These are phyloP conservation scores for Acanthurus leucopareius DNA, from an alignment of 2,797 vertebrate genomes.

Conservation along the genomic window DNA sequence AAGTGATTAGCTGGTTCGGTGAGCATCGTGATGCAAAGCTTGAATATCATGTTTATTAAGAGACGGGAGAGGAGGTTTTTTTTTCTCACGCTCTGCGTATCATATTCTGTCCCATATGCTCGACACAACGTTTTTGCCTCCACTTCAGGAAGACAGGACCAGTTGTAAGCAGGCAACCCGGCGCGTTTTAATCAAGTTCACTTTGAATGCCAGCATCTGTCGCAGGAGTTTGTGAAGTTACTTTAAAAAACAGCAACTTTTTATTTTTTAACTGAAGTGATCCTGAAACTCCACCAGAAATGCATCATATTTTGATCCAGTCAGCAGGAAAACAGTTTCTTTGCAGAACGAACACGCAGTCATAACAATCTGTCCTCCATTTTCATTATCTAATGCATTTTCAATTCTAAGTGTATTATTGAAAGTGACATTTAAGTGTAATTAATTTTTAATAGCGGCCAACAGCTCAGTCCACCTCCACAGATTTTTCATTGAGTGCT, in stretches of 20 bases:
- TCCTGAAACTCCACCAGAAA: not conserved
- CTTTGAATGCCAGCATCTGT: constrained; percentile 37
- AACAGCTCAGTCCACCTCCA: not conserved
- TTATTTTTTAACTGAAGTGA: not conserved
- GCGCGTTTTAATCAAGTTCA: constrained; percentile 35
- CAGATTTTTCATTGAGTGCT: not conserved
- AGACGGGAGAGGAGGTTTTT: constrained; percentile 13
- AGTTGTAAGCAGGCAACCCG: constrained; percentile 2
- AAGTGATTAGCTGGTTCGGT: constrained; percentile 61
- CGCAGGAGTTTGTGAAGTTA: constrained; percentile 11
- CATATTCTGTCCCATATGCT: constrained; percentile 48
- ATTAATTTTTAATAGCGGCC: not conserved
- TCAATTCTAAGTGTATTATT: not conserved
- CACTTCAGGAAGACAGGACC: constrained; percentile 15
- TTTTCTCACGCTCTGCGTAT: constrained; percentile 13
- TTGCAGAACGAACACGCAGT: not conserved
- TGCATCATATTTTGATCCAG: not conserved
- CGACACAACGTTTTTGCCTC: constrained; percentile 38
- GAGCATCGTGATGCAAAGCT: constrained; percentile 54
- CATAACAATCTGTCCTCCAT: too few species aligned
- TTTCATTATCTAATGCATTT: not conserved
- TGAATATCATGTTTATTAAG: constrained; percentile 67
- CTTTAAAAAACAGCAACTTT: constrained; percentile 23
- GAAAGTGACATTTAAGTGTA: not conserved
- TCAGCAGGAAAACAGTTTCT: not conserved